Evolutionary conservation across 1,140 invertebrate species (phyloP), one percentile per base, ranked within the genome.

Genomic region (Caenorhabditis remanei): DNA sequence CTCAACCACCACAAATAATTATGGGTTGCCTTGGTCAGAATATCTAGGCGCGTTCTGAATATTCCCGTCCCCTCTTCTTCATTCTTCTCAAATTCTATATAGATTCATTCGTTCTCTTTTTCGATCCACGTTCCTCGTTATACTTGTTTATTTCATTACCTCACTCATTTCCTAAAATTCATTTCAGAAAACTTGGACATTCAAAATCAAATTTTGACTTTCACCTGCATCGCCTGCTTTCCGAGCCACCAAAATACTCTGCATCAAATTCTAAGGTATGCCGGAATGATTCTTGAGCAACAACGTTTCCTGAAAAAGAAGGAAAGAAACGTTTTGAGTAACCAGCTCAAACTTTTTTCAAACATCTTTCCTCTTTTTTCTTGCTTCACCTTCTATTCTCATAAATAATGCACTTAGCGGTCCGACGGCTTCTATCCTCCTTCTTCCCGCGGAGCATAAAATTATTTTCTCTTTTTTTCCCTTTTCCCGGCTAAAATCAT

Each of bases 361-460:
- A 79, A 48, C 46, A 79, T 79, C 46, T 79, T 40, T 63, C 56
- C 19, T 58, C 8, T 58, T 79, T 50, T 79, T 21, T 24, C 71
- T 53, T 79, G 14, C 40, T 48, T 79, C 21, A 79, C 71, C 71
- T 79, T 79, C 46, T 53, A 11, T n/a, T n/a, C 71, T 50, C 71
- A 50, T 50, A 50, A 79, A 79, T 79, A 79, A 79, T 79, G 71
- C 43, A 79, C 43, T 79, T 79, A 79, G 71, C 21, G 71, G 46
- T 48, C 46, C 46, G 43, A 43, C 21, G 46, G 46, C 4, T 53
- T 79, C 46, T 71, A 71, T 71, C 41, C 14, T 32, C 32, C 11
- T 50, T 79, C n/a, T 50, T 50, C n/a, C 46, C 19, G 6, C 24
- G 11, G 19, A n/a, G 6, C 4, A 32, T 8, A 79, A 50, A 16